Base-by-base conservation (phyloP, 2,888 invertebrate species). In the Trypoxylon attenuatum region DNA sequence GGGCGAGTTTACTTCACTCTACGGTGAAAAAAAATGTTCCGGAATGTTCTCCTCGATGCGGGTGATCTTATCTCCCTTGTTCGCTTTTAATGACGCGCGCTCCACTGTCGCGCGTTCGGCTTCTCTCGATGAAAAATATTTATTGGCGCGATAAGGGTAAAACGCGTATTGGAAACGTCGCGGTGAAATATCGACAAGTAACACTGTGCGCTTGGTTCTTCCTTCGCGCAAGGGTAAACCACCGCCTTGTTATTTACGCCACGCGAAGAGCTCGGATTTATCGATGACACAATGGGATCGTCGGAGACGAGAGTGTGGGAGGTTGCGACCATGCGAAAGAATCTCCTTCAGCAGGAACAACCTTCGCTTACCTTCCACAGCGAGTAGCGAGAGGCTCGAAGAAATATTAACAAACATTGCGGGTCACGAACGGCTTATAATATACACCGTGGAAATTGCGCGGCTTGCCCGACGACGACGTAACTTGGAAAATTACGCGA, bases 401-500 rank as follows among this genome's bases (percentile, higher is more conserved):
- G 60, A 71, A 66, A 66, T 72, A 76, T 72, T 61, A 72, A 72
- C 72, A 74, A 74, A 72, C 71, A 72, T 76, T 58, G 66, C 66
- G 50, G 72, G 74, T 73, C 74, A 76, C 76, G 76, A 71, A 70
- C 63, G 59, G 69, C 73, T 74, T 76, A 76, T 75, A 75, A 76
- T 76, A 76, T 73, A 72, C 71, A 76, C 63, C 46, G 69, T 68
- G 57, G 67, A 71, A 76, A 76, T 76, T 76, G 76, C 76, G 66
- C 62, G 66, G 63, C n/a, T n/a, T n/a, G 46, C 50, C 53, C 64
- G 38, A 65, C 73, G 73, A 71, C 77, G 73, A 69, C 69, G 67
- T 71, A 73, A 76, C 71, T 76, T 76, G 25, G 76, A 73, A 73
- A 76, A 76, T 76, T 76, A 76, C 76, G 76, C 73, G 77, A 73